Evolutionary conservation across 2,888 invertebrate genomes (phyloP).

Genomic region (Aradus depressus): DNA sequence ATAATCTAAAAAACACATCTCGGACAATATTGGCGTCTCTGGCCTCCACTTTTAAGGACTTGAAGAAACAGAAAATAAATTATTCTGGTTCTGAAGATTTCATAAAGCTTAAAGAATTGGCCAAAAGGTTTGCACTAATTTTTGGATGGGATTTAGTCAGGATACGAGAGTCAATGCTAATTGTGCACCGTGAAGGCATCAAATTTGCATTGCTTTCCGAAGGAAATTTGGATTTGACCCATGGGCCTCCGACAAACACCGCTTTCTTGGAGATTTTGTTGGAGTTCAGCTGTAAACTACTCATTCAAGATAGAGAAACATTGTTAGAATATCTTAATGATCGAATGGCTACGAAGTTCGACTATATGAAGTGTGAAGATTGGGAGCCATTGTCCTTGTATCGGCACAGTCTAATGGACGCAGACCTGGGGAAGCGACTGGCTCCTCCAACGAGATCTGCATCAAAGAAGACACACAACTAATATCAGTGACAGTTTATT

Average conservation of each 20-base stretch:
- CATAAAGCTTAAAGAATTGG: not conserved
- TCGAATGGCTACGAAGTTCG: too few species aligned
- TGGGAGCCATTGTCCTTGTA: too few species aligned
- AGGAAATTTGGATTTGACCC: not conserved
- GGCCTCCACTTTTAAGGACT: not conserved
- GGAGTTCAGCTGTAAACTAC: constrained; percentile 5
- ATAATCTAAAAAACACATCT: constrained; percentile 1
- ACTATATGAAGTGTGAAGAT: too few species aligned
- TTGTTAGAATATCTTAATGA: too few species aligned
- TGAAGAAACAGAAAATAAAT: not conserved
- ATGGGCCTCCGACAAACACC: not conserved
- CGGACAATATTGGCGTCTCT: constrained; percentile 2
- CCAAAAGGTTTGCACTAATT: constrained; percentile 2
- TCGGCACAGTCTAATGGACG: too few species aligned
- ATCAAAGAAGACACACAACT: too few species aligned
- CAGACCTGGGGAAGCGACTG: too few species aligned
- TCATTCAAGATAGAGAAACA: not conserved
- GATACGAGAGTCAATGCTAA: not conserved
- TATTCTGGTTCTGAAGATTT: not conserved
- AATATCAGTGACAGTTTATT: too few species aligned
- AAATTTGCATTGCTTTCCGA: constrained; percentile 1
- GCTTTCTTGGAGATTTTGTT: constrained; percentile 4
- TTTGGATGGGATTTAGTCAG: not conserved
- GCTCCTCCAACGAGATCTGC: too few species aligned
- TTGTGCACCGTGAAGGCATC: constrained; percentile 8